Conservation (phyloP, 1,140 invertebrate genomes). For the Caenorhabditis tropicalis region DNA sequence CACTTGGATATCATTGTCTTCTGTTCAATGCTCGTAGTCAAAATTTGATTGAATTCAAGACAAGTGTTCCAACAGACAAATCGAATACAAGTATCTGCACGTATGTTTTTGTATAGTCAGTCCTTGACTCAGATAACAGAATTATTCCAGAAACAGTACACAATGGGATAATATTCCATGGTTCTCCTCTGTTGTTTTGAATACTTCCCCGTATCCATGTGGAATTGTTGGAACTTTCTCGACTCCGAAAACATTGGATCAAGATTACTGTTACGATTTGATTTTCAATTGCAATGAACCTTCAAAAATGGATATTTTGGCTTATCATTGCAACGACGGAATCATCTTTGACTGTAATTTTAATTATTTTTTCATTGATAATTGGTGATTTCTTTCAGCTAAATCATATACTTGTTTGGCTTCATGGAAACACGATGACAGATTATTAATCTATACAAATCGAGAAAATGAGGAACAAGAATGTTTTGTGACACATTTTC, state of each 20-base stretch:
- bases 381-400: background rate
- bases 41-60: slow-evolving; percentile 60
- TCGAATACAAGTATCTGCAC: slow-evolving; percentile 48
- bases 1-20: slow-evolving; percentile 59
- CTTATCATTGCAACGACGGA: slow-evolving; percentile 36
- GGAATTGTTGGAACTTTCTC: slow-evolving; percentile 10
- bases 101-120: background rate
- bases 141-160: background rate
- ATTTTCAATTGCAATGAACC: background rate
- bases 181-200: slow-evolving; percentile 29
- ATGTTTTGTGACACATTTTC: slow-evolving; percentile 54
- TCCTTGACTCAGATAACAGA: background rate
- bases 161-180: background rate
- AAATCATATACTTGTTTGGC: slow-evolving; percentile 52
- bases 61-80: slow-evolving; percentile 52
- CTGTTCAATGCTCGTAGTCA: slow-evolving; percentile 59
- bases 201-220: slow-evolving; percentile 7
- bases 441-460: slow-evolving; percentile 52
- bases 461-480: background rate
- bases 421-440: slow-evolving; percentile 58
- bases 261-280: slow-evolving; percentile 5
- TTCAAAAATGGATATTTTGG: slow-evolving; percentile 12
- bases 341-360: slow-evolving; percentile 52
- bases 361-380: background rate
- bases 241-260: slow-evolving; percentile 11